Conservation (phyloP, 2,113 vertebrate species). For the Propithecus coquereli region DNA sequence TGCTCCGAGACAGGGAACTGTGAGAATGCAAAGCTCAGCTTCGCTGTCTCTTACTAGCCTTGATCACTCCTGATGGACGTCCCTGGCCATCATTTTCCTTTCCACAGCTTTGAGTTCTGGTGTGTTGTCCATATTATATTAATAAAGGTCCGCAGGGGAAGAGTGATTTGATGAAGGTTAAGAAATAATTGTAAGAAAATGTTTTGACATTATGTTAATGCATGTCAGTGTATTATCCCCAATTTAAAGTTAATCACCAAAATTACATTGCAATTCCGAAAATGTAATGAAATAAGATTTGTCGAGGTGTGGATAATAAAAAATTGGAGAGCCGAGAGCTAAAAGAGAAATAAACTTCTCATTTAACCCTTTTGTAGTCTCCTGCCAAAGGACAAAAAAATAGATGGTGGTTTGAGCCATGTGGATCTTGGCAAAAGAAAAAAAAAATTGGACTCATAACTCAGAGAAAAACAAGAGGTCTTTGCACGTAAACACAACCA, state of each 20-base stretch:
- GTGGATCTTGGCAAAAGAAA: background rate
- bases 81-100: conserved; percentile 46
- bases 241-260: conserved; percentile 84
- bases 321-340: conserved; percentile 36
- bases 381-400: background rate
- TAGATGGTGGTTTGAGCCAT: background rate
- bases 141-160: conserved; percentile 74
- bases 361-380: conserved; percentile 37
- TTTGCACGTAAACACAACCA: background rate
- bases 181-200: conserved; percentile 81
- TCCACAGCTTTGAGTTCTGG: conserved; percentile 27
- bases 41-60: background rate
- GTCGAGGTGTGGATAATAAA: conserved; percentile 80
- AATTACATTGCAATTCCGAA: conserved; percentile 78
- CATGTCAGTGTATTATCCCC: conserved; percentile 74
- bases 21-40: background rate
- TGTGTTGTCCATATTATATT: conserved; percentile 64
- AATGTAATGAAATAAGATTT: conserved; percentile 80
- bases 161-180: conserved; percentile 77
- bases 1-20: background rate
- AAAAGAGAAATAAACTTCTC: conserved; percentile 34
- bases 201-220: conserved; percentile 84
- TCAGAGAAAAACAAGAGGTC: background rate
- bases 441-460: background rate
- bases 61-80: conserved; percentile 60